Base-by-base conservation (phyloP, 2,888 invertebrate species). In the Platycheirus rosarum region DNA sequence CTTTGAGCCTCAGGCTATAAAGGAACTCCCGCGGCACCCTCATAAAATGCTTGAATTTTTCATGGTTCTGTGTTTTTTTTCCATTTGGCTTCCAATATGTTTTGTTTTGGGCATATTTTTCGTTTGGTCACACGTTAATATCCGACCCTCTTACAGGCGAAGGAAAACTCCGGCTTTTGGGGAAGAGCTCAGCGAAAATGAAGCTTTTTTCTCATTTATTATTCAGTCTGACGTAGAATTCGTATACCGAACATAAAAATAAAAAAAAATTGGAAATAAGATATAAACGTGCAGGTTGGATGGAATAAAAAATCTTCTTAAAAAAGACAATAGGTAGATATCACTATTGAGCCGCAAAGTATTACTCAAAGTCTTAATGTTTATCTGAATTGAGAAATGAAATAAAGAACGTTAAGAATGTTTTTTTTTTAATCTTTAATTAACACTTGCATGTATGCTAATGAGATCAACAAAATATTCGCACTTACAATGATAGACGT, bases 41-140 rank as follows among this genome's bases (percentile, higher is more conserved):
- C 76, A 62, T 80, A 76, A 80, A 80, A 70, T 62, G 76, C 46
- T 76, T 80, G 80, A 80, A 80, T 80, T 76, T 80, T 80, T 80
- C 76, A 80, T 80, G 76, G 71, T 76, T 70, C 70, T 76, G 70
- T 60, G 42, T 60, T 42, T 13, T 16, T 16, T 48, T 46, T 20
- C 5, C 13, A 13, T 37, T 55, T 29, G 8, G 42, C 29, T 80
- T 80, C 76, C 80, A 76, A 80, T 80, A 80, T 76, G 80, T 80
- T 76, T 76, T 80, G 55, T 79, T 74, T 74, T 68, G 44, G 60
- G 48, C 42, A 18, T 60, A n/a, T 60, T 60, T 69, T 13, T 32
- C 37, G 37, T 46, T 44, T 46, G n/a, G n/a, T 57, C 44, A 44
- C 57, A 73, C 76, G 70, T 76, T 80, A 70, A 80, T 80, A 66